Evolutionary conservation across 2,888 invertebrate species (phyloP).

Genomic region (Tenthredo amoena): DNA sequence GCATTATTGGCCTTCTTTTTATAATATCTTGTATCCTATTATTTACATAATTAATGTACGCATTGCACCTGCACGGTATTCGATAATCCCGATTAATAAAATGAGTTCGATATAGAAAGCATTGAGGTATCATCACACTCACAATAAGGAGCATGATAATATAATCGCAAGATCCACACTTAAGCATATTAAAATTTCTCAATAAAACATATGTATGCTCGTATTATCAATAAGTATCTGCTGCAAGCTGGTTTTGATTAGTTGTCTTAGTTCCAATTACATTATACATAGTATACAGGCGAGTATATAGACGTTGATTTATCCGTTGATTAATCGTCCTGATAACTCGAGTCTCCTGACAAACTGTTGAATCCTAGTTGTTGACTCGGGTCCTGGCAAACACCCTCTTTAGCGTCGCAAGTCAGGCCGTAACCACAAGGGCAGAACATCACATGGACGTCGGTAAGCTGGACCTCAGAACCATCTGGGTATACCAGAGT

Average conservation of each 20-base stretch:
- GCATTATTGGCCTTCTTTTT: not conserved
- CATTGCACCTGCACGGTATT: not conserved
- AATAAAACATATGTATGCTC: not conserved
- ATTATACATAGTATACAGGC: not conserved
- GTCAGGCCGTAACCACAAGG: constrained; percentile 64
- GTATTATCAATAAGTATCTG: not conserved
- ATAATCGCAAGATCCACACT: too few relatives aligned
- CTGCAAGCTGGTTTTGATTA: not conserved
- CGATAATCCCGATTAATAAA: not conserved
- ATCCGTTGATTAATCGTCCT: constrained; percentile 10
- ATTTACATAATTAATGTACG: not conserved
- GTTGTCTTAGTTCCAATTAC: not conserved
- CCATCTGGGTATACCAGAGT: constrained; percentile 66
- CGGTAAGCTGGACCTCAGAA: constrained; percentile 58
- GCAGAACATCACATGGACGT: constrained; percentile 65
- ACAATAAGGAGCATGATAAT: too few relatives aligned
- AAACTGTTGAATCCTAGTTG: constrained; percentile 37
- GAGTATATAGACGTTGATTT: not conserved
- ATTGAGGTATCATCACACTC: too few relatives aligned
- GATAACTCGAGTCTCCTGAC: not conserved
- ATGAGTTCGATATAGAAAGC: not conserved
- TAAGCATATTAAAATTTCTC: not conserved
- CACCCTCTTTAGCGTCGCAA: constrained; percentile 60
- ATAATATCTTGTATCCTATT: not conserved
- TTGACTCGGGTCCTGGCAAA: constrained; percentile 61